These are phyloP conservation scores for Eurypyga helias DNA, from an alignment of 2,113 vertebrate species.

Conservation along the genomic window DNA sequence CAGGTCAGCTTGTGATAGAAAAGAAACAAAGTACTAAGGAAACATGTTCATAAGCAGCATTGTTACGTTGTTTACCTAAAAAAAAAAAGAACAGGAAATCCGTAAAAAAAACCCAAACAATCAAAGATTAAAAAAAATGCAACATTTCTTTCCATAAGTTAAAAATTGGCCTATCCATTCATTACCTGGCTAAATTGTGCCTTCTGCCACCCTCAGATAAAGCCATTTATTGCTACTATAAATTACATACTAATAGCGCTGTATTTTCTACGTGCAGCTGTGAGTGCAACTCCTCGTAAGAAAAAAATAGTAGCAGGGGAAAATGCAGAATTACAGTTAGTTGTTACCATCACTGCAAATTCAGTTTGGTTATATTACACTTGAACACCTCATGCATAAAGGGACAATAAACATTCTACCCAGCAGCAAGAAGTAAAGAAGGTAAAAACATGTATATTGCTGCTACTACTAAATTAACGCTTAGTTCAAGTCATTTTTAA, in stretches of 20 bases:
- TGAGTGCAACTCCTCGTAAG: neutral
- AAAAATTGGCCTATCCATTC: neutral
- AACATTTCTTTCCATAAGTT: neutral
- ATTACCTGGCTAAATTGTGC: neutral
- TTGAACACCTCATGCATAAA: neutral
- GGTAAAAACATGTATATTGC: neutral
- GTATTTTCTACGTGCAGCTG: neutral
- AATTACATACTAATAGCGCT: neutral
- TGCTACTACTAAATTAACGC: neutral
- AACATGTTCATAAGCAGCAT: neutral
- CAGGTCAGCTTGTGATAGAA: neutral
- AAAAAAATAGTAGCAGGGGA: neutral
- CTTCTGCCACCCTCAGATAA: neutral
- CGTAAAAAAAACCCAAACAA: neutral
- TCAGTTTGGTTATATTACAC: neutral
- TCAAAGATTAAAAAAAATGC: neutral
- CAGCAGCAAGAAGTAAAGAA: neutral
- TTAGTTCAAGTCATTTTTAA: neutral
- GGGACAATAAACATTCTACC: neutral
- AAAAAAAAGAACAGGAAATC: neutral
- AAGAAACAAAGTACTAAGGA: neutral
- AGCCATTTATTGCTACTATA: neutral
- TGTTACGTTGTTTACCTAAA: neutral
- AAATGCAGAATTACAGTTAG: neutral
- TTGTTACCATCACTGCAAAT: neutral